Evolutionary conservation across 1,140 invertebrate species (phyloP).

Genomic region (Pachypsylla venusta): DNA sequence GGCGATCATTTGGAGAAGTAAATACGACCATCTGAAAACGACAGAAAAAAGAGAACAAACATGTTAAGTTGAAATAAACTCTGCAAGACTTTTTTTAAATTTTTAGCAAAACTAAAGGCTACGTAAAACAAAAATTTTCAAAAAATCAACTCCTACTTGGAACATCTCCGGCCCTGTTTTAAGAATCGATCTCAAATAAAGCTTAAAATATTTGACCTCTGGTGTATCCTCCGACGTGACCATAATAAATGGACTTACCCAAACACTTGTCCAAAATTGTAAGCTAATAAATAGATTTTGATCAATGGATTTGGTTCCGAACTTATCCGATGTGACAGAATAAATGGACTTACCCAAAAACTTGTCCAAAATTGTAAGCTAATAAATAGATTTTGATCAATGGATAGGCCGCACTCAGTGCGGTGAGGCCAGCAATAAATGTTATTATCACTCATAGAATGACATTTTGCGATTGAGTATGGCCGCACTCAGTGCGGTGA

Average conservation of each 20-base stretch:
- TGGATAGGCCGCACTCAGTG: no score
- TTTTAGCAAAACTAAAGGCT: neutral
- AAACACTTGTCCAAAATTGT: constrained; percentile 31
- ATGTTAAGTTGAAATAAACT: constrained; percentile 7
- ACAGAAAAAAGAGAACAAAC: constrained; percentile 19
- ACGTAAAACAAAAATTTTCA: constrained; percentile 7
- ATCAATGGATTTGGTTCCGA: constrained; percentile 24
- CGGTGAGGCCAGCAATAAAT: no score
- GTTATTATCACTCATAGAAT: no score
- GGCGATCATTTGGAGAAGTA: constrained; percentile 43
- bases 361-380: constrained; percentile 30
- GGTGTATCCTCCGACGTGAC: neutral
- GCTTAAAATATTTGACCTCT: neutral
- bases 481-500: no score
- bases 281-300: constrained; percentile 30
- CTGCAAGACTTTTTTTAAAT: constrained; percentile 7
- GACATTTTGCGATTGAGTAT: no score
- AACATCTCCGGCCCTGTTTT: neutral
- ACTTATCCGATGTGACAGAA: neutral
- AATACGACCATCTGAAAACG: constrained; percentile 52
- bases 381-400: constrained; percentile 30
- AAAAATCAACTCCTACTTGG: neutral
- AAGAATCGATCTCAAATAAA: constrained; percentile 6
- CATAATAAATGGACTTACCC: constrained; percentile 29
- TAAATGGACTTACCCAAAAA: constrained; percentile 30